Evolutionary conservation across 2,113 vertebrate species (phyloP), one percentile per base, ranked within the genome.

Genomic region (Ceratotherium simum): DNA sequence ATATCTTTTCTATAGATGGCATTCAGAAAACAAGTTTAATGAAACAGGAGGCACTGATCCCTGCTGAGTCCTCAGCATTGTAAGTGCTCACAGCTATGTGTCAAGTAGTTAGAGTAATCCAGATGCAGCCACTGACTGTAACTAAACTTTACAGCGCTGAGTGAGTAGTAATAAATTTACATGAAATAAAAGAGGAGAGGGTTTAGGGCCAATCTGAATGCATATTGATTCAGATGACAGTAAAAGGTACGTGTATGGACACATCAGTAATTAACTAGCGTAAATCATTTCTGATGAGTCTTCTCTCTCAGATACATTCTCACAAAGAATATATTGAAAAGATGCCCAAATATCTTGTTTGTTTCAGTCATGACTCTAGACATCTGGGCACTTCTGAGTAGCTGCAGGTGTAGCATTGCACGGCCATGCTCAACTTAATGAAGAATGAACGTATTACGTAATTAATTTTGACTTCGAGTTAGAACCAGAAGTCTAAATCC

Each of bases 81-180:
- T 70, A 93, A 56, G 20, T 90, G 51, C 20, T 84, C 0, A 46
- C 79, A 75, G 10, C 51, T 96, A 9, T 73, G 83, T 91, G 88
- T 96, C 73, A 70, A 91, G 25, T 97, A 98, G 98, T 98, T 96
- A 97, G 33, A 86, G 42, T 93, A 98, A 98, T 98, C 93, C 96
- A 98, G 97, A 98, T 98, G 56, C 64, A 98, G 98, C 85, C 54
- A 83, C 82, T 93, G 91, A 92, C 81, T 98, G 97, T 98, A 98
- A 98, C 98, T 98, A 98, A 98, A 97, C 92, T 96, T 97, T 95
- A 97, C 27, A 97, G 81, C 67, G 86, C 48, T 69, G 51, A 97
- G 67, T 93, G 58, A 97, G 29, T 17, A 88, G 39, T 75, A 97
- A 97, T 97, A 98, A 20, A 97, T 97, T 97, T 69, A 94, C 93